phyloP scores from a whole-genome alignment of 2,888 invertebrate genomes.

The Deroplatys truncata region DNA sequence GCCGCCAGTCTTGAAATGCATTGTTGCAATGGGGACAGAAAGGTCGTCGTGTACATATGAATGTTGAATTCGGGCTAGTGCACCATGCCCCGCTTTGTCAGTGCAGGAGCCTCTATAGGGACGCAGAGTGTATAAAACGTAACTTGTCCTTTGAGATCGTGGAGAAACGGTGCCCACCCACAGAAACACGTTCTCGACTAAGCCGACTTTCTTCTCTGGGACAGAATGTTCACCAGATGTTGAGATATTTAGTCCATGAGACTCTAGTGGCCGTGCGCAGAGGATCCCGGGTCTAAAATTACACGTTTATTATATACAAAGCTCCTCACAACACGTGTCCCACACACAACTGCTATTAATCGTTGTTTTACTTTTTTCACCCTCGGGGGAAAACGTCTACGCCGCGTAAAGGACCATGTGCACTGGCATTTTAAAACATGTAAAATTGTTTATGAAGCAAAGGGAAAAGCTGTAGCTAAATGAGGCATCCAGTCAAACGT shows the following conservation, averaged over 20 bases:
- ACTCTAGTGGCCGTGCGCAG: neutral
- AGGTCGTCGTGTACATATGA: neutral
- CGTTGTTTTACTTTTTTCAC: neutral
- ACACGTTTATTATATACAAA: neutral
- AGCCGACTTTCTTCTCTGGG: neutral
- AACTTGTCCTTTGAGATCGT: neutral
- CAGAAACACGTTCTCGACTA: neutral
- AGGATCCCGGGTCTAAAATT: neutral
- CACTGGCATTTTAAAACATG: neutral
- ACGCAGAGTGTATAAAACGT: neutral
- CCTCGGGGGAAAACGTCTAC: neutral
- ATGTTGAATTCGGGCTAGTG: neutral
- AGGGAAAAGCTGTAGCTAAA: neutral
- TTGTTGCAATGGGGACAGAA: neutral
- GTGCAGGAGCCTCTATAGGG: neutral
- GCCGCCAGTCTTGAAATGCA: too few relatives aligned
- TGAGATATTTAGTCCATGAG: neutral
- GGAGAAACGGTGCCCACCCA: neutral
- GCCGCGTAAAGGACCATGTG: neutral
- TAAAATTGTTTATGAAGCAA: neutral
- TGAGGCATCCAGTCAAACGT: neutral
- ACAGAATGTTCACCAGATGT: neutral
- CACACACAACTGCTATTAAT: neutral
- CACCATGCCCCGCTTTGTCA: too few relatives aligned
- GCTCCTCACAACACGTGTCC: neutral